Base-by-base conservation (phyloP, 2,113 vertebrate species). In the Corythornis vintsioides region DNA sequence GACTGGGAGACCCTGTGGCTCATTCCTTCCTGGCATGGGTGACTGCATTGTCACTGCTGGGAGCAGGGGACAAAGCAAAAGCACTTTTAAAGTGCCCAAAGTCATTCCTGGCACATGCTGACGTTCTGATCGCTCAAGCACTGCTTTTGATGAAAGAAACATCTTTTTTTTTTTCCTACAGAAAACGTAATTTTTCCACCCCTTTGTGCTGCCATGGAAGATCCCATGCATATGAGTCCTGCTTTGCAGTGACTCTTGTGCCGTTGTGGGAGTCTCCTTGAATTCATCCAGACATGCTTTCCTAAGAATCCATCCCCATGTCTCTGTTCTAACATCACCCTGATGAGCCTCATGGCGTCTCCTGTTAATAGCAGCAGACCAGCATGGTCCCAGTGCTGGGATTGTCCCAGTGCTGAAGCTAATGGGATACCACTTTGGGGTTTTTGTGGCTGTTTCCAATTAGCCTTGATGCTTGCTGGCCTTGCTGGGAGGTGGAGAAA, bases 301-400 rank as follows among this genome's bases (percentile, higher is more conserved):
- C 61, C 71, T 43, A 64, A 53, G 12, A 82, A 50, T 15, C 50
- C 75, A 19, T 53, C 47, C 55, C 63, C 53, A 57, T 28, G 53
- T 28, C 43, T 72, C 33, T 78, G 55, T 53, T 66, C 67, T 59
- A 55, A 53, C 33, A 72, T 83, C 2, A 0, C 13, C 42, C 42
- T 50, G 28, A 42, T 0, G 3, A 67, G 15, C 25, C 24, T 87
- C n/a, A 25, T 0, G 0, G 31, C 21, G 31, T 59, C 31, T 71
- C 50, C 55, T 5, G 0, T 74, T 74, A 57, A 53, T 6, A 43
- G 50, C 22, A 69, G 47, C 47, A 89, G 24, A 38, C 50, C 12
- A 40, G 22, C 21, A 38, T 38, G 7, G 0, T 14, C 61, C 60
- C 18, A 38, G 22, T 43, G 48, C 18, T 43, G 48, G 22, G 64